These are phyloP conservation scores for Cervus canadensis DNA, from an alignment of 2,113 vertebrate species.

Conservation along the genomic window DNA sequence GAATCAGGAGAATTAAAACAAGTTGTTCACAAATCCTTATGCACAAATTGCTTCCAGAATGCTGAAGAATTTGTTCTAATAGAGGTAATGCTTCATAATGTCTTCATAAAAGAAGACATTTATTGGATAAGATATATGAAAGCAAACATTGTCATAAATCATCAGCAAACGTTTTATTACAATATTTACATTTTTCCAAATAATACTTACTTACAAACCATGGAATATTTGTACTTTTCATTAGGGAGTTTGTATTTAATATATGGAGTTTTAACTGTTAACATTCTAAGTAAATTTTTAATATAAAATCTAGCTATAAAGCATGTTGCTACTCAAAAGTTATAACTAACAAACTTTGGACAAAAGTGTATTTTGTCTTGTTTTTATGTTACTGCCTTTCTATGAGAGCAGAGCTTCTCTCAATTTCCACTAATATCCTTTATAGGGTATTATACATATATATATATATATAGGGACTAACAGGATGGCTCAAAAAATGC, in stretches of 20 bases:
- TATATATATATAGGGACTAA: background rate
- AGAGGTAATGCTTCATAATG: background rate
- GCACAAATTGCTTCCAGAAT: background rate
- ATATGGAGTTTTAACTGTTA: background rate
- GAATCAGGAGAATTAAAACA: constrained; percentile 4
- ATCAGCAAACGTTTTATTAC: background rate
- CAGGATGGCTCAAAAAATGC: background rate
- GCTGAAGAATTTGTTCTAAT: background rate
- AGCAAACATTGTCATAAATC: background rate
- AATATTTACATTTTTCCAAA: background rate
- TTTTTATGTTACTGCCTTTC: background rate
- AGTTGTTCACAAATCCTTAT: background rate
- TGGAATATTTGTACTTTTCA: background rate
- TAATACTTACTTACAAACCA: background rate
- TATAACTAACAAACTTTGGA: background rate
- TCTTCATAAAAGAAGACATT: background rate
- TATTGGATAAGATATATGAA: background rate
- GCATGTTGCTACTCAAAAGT: background rate
- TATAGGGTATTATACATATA: background rate
- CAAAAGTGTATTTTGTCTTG: background rate
- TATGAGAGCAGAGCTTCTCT: background rate
- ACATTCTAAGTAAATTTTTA: background rate
- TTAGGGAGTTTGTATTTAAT: background rate
- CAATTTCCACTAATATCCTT: background rate
- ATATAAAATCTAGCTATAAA: background rate